These are phyloP conservation scores for Cotesia congregata DNA, from an alignment of 2,888 invertebrate genomes.

Conservation along the genomic window DNA sequence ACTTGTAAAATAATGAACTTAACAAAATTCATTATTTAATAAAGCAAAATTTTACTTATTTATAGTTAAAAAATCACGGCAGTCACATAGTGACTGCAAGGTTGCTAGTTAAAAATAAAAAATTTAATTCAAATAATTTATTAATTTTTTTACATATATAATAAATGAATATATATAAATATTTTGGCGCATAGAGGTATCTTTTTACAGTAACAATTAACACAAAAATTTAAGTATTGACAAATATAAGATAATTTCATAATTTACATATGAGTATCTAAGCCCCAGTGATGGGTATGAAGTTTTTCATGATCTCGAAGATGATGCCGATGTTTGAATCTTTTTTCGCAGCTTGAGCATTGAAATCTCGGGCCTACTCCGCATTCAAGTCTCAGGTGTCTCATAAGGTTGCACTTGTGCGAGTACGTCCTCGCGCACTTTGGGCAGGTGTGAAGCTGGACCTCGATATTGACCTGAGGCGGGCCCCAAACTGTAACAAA, in stretches of 20 bases:
- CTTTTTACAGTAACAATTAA: no score
- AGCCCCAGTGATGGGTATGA: neutral
- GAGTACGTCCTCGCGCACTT: constrained; percentile 64
- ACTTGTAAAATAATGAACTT: no score
- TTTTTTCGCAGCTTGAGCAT: constrained; percentile 63
- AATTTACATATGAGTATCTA: neutral
- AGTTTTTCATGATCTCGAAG: constrained; percentile 60
- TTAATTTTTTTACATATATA: no score
- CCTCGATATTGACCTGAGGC: constrained; percentile 44
- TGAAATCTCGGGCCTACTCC: constrained; percentile 65
- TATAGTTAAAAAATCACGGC: no score
- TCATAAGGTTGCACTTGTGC: constrained; percentile 64
- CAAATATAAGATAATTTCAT: neutral
- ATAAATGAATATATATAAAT: no score
- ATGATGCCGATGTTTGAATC: constrained; percentile 69
- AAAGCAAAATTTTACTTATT: no score
- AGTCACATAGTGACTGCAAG: no score
- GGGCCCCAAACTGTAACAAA: constrained; percentile 53
- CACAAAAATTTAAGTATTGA: no score
- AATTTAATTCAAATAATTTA: no score
- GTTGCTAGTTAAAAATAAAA: no score
- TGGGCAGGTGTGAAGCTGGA: constrained; percentile 60
- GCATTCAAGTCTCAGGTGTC: constrained; percentile 66
- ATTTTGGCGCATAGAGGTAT: no score
- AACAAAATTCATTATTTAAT: no score